Conservation (phyloP, 2,888 invertebrate species). For the Platynereis dumerilii region DNA sequence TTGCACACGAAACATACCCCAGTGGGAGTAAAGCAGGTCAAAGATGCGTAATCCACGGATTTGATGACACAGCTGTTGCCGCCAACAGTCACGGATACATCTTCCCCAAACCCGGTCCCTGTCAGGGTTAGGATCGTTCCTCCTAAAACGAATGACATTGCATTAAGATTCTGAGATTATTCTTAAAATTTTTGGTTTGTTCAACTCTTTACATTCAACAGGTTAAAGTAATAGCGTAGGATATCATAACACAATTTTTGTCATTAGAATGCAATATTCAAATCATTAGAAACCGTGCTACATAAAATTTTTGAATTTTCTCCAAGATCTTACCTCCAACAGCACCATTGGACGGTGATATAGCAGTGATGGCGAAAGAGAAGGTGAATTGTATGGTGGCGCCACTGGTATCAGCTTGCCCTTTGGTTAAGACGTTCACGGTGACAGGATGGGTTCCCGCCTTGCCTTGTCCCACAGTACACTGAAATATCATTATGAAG, state of each 20-base stretch:
- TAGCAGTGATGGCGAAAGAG: conserved; percentile 12
- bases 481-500: no score
- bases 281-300: no score
- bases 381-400: conserved; percentile 20
- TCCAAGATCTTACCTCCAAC: conserved; percentile 27
- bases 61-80: conserved; percentile 14
- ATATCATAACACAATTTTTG: no score
- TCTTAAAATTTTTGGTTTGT: no score
- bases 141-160: conserved; percentile 3
- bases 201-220: no score
- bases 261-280: no score
- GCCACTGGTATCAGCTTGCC: conserved; percentile 15
- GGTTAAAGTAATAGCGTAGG: no score
- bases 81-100: conserved; percentile 27
- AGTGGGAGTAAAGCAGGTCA: conserved; percentile 18
- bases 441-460: conserved; percentile 24
- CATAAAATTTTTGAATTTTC: no score
- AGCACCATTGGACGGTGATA: conserved; percentile 19
- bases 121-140: conserved; percentile 26
- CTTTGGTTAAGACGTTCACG: conserved; percentile 20
- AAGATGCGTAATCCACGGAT: conserved; percentile 11
- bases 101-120: conserved; percentile 29
- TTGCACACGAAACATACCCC: no score
- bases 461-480: conserved; percentile 43
- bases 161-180: no score